Base-by-base conservation (phyloP, 1,140 invertebrate genomes). In the Pteromalus puparum region DNA sequence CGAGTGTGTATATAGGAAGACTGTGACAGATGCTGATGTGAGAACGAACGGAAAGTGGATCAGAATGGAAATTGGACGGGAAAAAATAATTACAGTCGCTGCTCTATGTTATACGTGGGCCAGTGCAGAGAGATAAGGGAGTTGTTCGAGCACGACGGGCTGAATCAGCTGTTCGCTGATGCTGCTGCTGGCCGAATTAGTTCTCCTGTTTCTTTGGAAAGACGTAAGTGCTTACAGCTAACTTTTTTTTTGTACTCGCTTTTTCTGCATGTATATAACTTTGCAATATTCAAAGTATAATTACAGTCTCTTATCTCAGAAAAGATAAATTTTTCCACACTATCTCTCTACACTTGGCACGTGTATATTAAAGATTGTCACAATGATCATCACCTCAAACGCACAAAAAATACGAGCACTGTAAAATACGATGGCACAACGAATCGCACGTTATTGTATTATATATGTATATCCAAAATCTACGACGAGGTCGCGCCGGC, bases 401-500 rank as follows among this genome's bases (percentile, higher is more conserved):
- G 38, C 38, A 42, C 38, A 42, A 42, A 65, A 65, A 65, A 65
- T 21, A 18, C 18, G 61, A 24, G 13, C 18, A 65, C 18, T 65
- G 61, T 18, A 1, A 10, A 18, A 65, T 12, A 65, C 5, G 67
- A 34, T 34, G 30, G 70, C 82, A 76, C 24, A 24, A 83, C 65
- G 86, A 76, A 79, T 46, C 53, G 76, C 72, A 77, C 18, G 81
- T 24, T 67, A 48, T 48, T 5, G 21, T 42, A 12, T 42, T 42
- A 34, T 34, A 5, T 34, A 34, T 34, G 30, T 34, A 5, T 34
- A 61, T 61, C 53, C 15, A n/a, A 7, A 61, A 61, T 61, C 21
- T 21, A n/a, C 53, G 53, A 88, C 89, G 91, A 90, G 87, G 89
- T 87, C 89, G 87, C 88, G 86, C 90, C 89, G 88, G 88, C 90